Evolutionary conservation across 2,888 invertebrate species (phyloP).

Genomic region (Nymphalis urticae): DNA sequence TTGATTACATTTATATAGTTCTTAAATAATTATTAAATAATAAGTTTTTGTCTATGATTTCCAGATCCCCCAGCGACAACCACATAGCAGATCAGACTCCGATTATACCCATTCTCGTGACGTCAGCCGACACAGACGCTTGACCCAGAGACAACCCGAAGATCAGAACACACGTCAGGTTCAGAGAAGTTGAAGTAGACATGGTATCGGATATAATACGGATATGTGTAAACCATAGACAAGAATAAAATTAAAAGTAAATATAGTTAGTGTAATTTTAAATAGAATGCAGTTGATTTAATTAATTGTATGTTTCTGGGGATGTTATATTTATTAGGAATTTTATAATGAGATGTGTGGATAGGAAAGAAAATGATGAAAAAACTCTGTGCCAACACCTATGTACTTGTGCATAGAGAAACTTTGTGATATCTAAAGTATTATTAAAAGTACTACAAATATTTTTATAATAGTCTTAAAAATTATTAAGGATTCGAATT

Average conservation of each 20-base stretch:
- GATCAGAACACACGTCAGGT: constrained; percentile 26
- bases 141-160: constrained; percentile 48
- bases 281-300: not conserved
- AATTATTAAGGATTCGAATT: not conserved
- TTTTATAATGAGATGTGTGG: not conserved
- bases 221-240: constrained; percentile 6
- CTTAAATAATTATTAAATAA: not conserved
- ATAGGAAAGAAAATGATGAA: not conserved
- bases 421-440: constrained; percentile 12
- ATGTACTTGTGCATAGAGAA: constrained; percentile 8
- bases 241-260: not conserved
- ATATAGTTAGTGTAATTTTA: not conserved
- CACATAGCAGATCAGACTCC: constrained; percentile 53
- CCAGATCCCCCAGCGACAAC: constrained; percentile 68
- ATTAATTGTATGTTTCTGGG: too few relatives aligned
- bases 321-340: too few relatives aligned
- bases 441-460: constrained; percentile 8
- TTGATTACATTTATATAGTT: too few relatives aligned
- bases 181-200: constrained; percentile 38
- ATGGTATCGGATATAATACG: not conserved
- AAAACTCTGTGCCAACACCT: constrained; percentile 7
- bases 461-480: constrained; percentile 5
- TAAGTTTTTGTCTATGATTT: constrained; percentile 29
- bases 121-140: constrained; percentile 65
- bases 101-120: constrained; percentile 73